Base-by-base conservation (phyloP, 2,888 invertebrate genomes). In the Kuschelorhynchus macadamiae region DNA sequence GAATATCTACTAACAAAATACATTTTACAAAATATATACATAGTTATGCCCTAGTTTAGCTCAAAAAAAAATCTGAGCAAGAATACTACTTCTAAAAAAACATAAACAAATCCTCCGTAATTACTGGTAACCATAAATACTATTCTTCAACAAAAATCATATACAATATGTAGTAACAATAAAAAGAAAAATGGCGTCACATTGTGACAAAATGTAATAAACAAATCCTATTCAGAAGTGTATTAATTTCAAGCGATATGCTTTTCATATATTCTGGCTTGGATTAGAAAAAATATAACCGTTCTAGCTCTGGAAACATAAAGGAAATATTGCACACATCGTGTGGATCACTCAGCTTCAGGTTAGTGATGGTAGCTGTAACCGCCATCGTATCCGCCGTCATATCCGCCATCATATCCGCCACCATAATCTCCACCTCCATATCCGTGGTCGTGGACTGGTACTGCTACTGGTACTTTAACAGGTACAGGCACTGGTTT, bases 401-500 rank as follows among this genome's bases (percentile, higher is more conserved):
- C 79, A 20, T 73, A 72, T 41, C 73, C 72, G 39, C 71, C 70
- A 12, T 74, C 69, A 20, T 77, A 76, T 21, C 75, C 76, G 16
- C 73, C 78, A 21, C 71, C 75, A 52, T 75, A 71, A 12, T 74
- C 73, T 16, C 69, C 68, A 30, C 76, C 77, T 21, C 74, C 74
- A 12, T 74, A 56, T 49, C 25, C 52, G 21, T 73, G 68, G 17
- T 68, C 72, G 36, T 78, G 74, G 8, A 77, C 77, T 44, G 77
- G 78, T 69, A 80, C 79, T 11, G 78, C 72, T 63, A 85, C 83
- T 66, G 90, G 89, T 47, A 90, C 90, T 17, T 90, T 90, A 82
- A 90, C 90, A 65, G 55, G 55, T n/a, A 20, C 16, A 21, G 90
- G 89, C 30, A 90, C 88, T 16, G 80, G 77, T 73, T 81, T 85